A percentile compares a stretch with the other conserved stretches of the same genome.
Evolutionary conservation across 2,888 invertebrate species (phyloP).

Genomic region (Amphipoea lucens): DNA sequence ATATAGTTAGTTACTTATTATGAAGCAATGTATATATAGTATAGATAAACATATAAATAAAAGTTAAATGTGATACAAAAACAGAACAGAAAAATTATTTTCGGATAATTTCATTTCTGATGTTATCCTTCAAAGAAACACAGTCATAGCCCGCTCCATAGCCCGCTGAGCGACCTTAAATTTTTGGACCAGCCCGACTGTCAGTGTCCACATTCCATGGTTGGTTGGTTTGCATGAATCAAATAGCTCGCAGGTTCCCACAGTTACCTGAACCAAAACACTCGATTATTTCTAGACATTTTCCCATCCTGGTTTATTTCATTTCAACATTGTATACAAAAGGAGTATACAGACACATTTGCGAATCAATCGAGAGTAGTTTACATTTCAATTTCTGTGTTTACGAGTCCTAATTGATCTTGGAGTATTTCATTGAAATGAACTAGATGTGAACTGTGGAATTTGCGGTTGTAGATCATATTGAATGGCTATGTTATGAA

Average conservation of each 20-base stretch:
- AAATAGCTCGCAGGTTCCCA: background rate
- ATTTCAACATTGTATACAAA: conserved; percentile 56
- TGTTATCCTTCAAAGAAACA: background rate
- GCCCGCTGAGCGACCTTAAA: background rate
- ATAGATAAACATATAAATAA: too few relatives aligned
- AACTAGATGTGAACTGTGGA: conserved; percentile 40
- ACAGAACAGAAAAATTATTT: too few relatives aligned
- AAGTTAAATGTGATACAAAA: too few relatives aligned
- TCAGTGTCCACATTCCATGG: background rate
- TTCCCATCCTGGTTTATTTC: conserved; percentile 58
- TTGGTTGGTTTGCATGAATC: conserved; percentile 1
- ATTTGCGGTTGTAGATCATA: conserved; percentile 20
- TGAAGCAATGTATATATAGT: too few relatives aligned
- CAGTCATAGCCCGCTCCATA: too few relatives aligned
- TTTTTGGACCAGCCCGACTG: background rate
- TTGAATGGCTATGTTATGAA: background rate
- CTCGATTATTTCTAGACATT: conserved; percentile 49
- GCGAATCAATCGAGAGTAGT: conserved; percentile 58
- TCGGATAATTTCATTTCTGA: background rate
- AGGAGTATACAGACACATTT: conserved; percentile 55
- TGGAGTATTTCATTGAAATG: conserved; percentile 59
- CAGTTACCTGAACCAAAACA: conserved; percentile 30
- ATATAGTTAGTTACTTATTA: too few relatives aligned
- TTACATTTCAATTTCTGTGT: conserved; percentile 66
- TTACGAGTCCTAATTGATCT: conserved; percentile 66